Conservation (phyloP, 2,797 vertebrate species). For the Falco columbarius region DNA sequence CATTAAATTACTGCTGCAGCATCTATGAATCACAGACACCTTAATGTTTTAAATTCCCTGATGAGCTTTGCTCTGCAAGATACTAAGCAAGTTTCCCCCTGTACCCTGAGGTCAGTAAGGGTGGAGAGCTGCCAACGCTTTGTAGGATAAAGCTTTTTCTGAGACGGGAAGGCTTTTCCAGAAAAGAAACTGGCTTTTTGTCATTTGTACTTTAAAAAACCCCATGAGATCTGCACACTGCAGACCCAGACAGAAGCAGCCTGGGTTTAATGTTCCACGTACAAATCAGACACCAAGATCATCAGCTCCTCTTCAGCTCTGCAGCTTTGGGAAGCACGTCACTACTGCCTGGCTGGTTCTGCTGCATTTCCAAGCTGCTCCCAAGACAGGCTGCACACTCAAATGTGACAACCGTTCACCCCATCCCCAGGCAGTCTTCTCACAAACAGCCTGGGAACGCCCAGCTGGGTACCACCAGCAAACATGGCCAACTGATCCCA, state of each 20-base stretch:
- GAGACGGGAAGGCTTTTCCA: neutral
- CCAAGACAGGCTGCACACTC: neutral
- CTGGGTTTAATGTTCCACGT: neutral
- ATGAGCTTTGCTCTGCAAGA: neutral
- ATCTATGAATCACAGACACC: neutral
- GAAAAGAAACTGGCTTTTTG: neutral
- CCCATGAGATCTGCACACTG: neutral
- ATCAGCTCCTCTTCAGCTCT: neutral
- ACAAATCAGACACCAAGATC: neutral
- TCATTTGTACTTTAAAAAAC: neutral
- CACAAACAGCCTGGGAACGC: neutral
- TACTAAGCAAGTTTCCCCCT: neutral
- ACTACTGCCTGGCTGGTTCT: neutral
- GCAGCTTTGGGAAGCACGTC: neutral
- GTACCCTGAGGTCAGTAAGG: neutral
- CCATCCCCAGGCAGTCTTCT: neutral
- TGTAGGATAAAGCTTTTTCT: neutral
- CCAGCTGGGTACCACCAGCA: neutral
- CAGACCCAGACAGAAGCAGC: neutral
- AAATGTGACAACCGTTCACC: neutral
- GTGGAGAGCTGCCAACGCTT: neutral
- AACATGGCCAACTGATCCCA: neutral
- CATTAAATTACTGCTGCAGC: neutral
- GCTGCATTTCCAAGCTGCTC: neutral
- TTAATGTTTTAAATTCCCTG: neutral